Conservation (phyloP, 2,888 invertebrate species). For the Strigamia maritima region DNA sequence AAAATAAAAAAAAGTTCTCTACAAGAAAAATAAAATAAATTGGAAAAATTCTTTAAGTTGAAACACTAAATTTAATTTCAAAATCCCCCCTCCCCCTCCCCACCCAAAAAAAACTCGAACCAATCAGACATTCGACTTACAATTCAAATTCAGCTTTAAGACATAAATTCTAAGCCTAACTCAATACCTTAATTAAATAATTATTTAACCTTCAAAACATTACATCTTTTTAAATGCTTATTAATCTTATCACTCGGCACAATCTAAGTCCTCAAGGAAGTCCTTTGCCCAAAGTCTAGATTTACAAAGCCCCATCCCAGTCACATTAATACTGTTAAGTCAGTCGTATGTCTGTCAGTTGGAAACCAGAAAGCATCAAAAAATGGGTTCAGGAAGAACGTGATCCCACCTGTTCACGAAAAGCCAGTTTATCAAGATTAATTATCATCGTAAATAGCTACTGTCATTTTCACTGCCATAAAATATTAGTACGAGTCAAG, state of each 20-base stretch:
- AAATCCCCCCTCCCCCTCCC: neutral
- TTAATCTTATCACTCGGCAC: neutral
- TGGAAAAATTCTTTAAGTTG: constrained; percentile 2
- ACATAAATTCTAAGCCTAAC: neutral
- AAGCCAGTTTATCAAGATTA: constrained; percentile 26
- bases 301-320: neutral
- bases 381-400: constrained; percentile 27
- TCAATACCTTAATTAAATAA: neutral
- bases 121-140: neutral
- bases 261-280: constrained; percentile 11
- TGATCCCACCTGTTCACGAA: constrained; percentile 32
- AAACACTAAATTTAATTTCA: neutral
- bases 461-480: neutral
- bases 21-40: neutral
- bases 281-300: neutral
- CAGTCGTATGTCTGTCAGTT: constrained; percentile 17
- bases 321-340: constrained; percentile 17
- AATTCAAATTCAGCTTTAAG: neutral
- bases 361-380: constrained; percentile 12
- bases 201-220: neutral
- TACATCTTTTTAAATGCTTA: neutral
- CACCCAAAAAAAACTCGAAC: neutral
- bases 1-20: neutral
- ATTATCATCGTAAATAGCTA: constrained; percentile 12
- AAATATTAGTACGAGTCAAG: neutral